Percentiles rank a stretch among this genome's conserved stretches.
Evolutionary conservation across 2,797 vertebrate genomes (phyloP).

Genomic region (Enteromius viviparus): DNA sequence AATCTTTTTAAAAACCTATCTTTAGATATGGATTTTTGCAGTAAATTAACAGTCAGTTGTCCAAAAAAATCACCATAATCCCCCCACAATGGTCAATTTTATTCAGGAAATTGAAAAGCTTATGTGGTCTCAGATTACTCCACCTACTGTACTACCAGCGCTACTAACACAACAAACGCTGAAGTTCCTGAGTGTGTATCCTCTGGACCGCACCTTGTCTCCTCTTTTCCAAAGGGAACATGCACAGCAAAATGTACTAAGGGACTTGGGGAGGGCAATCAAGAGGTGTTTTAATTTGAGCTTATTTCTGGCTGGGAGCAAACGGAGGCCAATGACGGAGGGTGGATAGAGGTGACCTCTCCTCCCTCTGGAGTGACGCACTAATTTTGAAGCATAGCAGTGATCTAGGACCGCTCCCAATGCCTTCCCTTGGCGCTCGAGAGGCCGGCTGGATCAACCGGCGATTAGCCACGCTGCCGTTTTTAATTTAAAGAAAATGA

Average conservation of each 20-base stretch:
- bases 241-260: constrained; percentile 66
- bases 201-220: constrained; percentile 38
- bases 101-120: constrained; percentile 35
- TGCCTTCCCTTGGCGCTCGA: constrained; percentile 35
- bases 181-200: constrained; percentile 27
- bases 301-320: constrained; percentile 63
- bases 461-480: constrained; percentile 42
- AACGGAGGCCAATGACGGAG: constrained; percentile 55
- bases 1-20: neutral
- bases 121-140: constrained; percentile 4
- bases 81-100: constrained; percentile 10
- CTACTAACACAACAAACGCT: constrained; percentile 22
- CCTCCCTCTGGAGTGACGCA: constrained; percentile 56
- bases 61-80: neutral
- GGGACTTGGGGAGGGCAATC: constrained; percentile 67
- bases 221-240: constrained; percentile 46
- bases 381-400: constrained; percentile 68
- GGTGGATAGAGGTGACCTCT: constrained; percentile 68
- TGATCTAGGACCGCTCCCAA: constrained; percentile 56
- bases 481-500: constrained; percentile 34
- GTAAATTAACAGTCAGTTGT: neutral
- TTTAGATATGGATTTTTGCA: neutral
- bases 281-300: constrained; percentile 61
- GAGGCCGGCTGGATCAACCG: constrained; percentile 31
- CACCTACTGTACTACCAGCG: neutral